phyloP scores from a whole-genome alignment of 2,797 vertebrate genomes.

The Adelosebastes latens region DNA sequence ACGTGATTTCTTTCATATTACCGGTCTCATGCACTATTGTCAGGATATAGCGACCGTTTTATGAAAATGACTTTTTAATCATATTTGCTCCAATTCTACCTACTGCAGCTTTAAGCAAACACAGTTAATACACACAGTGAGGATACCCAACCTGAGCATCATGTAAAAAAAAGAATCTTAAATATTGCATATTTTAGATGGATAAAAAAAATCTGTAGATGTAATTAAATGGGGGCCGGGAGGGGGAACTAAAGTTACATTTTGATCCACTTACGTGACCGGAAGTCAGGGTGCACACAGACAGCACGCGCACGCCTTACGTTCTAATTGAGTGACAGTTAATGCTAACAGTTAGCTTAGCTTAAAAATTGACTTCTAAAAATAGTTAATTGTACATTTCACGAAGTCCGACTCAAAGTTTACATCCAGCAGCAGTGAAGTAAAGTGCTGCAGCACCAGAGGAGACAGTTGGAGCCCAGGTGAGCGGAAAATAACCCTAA shows the following conservation, averaged over 20 bases:
- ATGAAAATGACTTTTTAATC: no score
- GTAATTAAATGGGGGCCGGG: neutral
- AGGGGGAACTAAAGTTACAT: neutral
- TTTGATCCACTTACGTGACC: neutral
- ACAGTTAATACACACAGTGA: neutral
- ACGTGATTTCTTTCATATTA: no score
- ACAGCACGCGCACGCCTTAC: no score
- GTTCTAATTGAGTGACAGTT: neutral
- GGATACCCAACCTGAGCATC: neutral
- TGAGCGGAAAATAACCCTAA: neutral
- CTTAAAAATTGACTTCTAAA: no score
- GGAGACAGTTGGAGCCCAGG: neutral
- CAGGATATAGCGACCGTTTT: no score
- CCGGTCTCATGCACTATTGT: no score
- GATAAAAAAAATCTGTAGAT: neutral
- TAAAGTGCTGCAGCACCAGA: neutral
- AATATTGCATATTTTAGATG: neutral
- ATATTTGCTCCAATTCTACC: no score
- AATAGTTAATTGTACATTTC: neutral
- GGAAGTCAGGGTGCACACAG: neutral
- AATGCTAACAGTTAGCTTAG: neutral
- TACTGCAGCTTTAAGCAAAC: no score
- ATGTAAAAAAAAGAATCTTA: neutral
- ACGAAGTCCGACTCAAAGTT: neutral
- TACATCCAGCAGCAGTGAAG: neutral